Evolutionary conservation across 1,140 invertebrate species (phyloP).

Genomic region (Carposina sasakii): DNA sequence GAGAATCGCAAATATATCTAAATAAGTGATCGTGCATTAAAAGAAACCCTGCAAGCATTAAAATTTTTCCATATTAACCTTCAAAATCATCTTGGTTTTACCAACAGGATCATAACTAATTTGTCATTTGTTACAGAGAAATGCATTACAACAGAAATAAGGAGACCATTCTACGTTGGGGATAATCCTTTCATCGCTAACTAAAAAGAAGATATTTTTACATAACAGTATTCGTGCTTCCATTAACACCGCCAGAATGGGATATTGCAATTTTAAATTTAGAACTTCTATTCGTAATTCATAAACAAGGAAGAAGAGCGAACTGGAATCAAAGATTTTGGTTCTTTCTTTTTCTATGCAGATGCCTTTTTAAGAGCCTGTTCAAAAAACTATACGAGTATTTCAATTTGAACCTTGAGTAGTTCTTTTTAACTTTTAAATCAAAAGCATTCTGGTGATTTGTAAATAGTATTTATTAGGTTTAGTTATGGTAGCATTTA

Average conservation of each 20-base stretch:
- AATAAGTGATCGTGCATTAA: conserved; percentile 25
- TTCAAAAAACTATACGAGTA: no score
- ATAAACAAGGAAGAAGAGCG: no score
- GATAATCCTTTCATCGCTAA: conserved; percentile 27
- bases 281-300: no score
- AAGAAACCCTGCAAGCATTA: conserved; percentile 39
- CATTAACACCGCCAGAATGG: conserved; percentile 58
- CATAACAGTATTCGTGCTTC: conserved; percentile 64
- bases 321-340: no score
- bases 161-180: conserved; percentile 58
- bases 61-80: no score
- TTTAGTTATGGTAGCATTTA: conserved; percentile 61
- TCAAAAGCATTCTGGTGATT: conserved; percentile 58
- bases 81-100: neutral
- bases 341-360: no score
- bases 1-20: conserved; percentile 7
- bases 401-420: no score
- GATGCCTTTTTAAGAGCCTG: no score
- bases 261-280: conserved; percentile 41
- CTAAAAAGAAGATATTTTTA: conserved; percentile 23
- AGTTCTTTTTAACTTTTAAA: no score
- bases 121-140: conserved; percentile 52
- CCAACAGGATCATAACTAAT: conserved; percentile 5
- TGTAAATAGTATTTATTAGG: conserved; percentile 71
- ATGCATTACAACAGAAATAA: conserved; percentile 55